A percentile compares a stretch with the other conserved stretches of the same genome.
Conservation (phyloP, 2,888 invertebrate species). For the Drosophila testacea region DNA sequence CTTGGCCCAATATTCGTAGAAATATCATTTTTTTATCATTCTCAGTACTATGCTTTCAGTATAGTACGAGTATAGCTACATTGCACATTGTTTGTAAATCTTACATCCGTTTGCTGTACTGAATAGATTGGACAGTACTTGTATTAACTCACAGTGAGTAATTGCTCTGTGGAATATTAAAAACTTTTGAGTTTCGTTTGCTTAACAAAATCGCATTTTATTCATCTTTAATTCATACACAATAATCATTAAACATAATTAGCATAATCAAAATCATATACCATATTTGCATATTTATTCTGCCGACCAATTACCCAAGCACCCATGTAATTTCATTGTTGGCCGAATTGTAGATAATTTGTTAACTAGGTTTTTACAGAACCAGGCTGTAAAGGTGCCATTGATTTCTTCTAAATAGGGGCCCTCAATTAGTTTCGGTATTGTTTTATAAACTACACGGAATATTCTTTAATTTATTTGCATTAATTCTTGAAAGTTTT, state of each 20-base stretch:
- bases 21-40: conserved; percentile 4
- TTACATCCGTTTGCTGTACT: background rate
- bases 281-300: conserved; percentile 32
- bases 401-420: conserved; percentile 24
- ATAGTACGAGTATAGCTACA: background rate
- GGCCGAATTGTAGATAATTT: conserved; percentile 17
- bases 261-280: conserved; percentile 63
- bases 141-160: background rate
- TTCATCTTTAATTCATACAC: conserved; percentile 60
- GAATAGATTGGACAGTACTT: background rate
- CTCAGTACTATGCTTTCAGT: background rate
- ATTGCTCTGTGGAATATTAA: background rate
- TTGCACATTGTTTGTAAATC: background rate
- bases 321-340: conserved; percentile 30
- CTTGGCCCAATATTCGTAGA: conserved; percentile 2
- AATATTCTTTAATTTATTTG: background rate
- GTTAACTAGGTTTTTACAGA: too few species aligned
- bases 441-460: conserved; percentile 5
- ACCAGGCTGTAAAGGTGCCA: conserved; percentile 71
- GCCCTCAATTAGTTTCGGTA: background rate
- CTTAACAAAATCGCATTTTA: conserved; percentile 70
- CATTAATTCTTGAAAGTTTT: background rate
- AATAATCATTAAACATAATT: conserved; percentile 60
- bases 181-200: conserved; percentile 20
- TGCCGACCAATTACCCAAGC: conserved; percentile 46